Conservation (phyloP, 1,140 invertebrate species). For the Drosophila pachea region DNA sequence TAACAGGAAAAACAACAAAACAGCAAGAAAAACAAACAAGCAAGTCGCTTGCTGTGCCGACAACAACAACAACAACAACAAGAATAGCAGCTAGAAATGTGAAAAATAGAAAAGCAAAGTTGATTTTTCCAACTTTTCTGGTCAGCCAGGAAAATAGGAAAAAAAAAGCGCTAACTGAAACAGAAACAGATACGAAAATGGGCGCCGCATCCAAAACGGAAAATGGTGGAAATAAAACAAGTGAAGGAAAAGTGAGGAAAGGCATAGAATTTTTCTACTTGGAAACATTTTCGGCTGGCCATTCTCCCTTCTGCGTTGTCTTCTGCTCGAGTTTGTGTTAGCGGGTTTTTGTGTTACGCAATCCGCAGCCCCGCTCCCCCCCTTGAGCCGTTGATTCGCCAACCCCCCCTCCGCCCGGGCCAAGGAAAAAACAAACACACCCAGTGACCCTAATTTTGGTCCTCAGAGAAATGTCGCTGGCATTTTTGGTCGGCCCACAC, state of each 20-base stretch:
- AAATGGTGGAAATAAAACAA: slow-evolving; percentile 45
- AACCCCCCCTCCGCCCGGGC: too few species aligned
- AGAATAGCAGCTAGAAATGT: slow-evolving; percentile 11
- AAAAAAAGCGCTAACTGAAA: not conserved
- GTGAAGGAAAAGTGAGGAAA: slow-evolving; percentile 30
- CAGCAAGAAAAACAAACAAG: slow-evolving; percentile 47
- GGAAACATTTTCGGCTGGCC: slow-evolving; percentile 62
- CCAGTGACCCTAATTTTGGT: slow-evolving; percentile 77
- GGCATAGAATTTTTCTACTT: slow-evolving; percentile 59
- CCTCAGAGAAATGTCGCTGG: slow-evolving; percentile 66
- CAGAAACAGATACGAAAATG: slow-evolving; percentile 52
- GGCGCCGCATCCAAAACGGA: slow-evolving; percentile 64
- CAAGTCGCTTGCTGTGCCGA: slow-evolving; percentile 37
- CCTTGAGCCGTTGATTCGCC: slow-evolving; percentile 16
- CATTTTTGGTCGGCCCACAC: slow-evolving; percentile 17
- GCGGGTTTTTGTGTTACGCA: slow-evolving; percentile 54
- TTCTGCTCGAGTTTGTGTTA: slow-evolving; percentile 55
- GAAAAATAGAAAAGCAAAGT: slow-evolving; percentile 49
- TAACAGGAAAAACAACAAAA: slow-evolving; percentile 38
- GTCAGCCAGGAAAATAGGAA: slow-evolving; percentile 30
- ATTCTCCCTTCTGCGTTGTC: slow-evolving; percentile 18
- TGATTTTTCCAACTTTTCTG: slow-evolving; percentile 62
- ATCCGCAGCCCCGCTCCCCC: slow-evolving; percentile 14
- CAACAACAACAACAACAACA: slow-evolving; percentile 35
- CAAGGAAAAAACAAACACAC: slow-evolving; percentile 54